Conservation (phyloP, 2,113 vertebrate species). For the Sapajus apella region DNA sequence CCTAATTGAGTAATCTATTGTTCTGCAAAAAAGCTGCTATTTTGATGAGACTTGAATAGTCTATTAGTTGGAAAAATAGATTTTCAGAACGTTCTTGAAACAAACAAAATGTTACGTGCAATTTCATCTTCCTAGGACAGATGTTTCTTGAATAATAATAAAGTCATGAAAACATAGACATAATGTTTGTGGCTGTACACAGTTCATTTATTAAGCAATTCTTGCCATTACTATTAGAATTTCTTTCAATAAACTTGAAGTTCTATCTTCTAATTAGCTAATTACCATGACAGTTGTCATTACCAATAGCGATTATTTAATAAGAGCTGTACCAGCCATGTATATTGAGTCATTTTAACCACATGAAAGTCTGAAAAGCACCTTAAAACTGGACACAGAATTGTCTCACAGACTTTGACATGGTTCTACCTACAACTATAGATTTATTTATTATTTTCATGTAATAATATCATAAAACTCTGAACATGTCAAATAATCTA, state of each 20-base stretch:
- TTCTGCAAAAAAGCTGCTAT: background rate
- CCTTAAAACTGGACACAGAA: accelerated
- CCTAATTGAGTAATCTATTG: background rate
- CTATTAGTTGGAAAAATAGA: background rate
- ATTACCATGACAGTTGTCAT: background rate
- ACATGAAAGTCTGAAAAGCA: background rate
- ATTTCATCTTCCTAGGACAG: background rate
- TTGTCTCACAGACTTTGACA: background rate
- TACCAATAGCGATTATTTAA: background rate
- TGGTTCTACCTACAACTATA: background rate
- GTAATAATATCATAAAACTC: background rate
- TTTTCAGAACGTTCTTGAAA: slow-evolving; percentile 15
- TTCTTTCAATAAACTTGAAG: background rate
- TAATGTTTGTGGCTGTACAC: background rate
- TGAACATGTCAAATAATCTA: background rate
- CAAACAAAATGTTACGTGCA: background rate
- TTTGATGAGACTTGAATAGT: background rate
- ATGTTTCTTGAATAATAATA: background rate
- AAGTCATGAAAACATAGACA: background rate
- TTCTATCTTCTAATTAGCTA: background rate
- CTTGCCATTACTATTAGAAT: background rate
- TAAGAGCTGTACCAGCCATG: background rate
- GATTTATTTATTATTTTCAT: background rate
- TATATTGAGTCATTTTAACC: background rate
- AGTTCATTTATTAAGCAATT: background rate